phyloP scores from a whole-genome alignment of 2,113 vertebrate species.

The Zosterops hypoxanthus region DNA sequence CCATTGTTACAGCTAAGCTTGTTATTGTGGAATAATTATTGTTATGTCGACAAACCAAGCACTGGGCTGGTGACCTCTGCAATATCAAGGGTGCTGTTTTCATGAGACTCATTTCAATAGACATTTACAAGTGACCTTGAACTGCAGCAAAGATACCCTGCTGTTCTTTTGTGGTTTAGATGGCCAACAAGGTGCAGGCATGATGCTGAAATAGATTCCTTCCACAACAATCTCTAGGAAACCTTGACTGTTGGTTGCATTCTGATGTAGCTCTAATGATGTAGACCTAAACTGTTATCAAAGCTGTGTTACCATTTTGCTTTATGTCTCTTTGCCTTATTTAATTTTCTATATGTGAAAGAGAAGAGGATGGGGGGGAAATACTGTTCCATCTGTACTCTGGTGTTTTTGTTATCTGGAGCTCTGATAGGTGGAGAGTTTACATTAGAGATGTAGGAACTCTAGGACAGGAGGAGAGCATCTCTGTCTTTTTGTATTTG shows the following conservation, averaged over 20 bases:
- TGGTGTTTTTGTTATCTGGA: not conserved
- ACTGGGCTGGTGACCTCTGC: not conserved
- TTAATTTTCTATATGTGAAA: not conserved
- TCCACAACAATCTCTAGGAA: not conserved
- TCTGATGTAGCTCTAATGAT: not conserved
- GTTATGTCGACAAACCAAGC: not conserved
- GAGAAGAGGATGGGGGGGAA: accelerated
- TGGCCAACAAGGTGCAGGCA: not conserved
- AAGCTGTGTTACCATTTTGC: not conserved
- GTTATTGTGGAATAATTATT: not conserved
- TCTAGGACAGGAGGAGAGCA: not conserved
- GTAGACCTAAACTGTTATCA: not conserved
- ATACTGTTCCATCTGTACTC: not conserved
- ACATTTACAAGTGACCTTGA: not conserved
- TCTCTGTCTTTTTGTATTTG: not conserved
- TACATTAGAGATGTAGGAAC: not conserved
- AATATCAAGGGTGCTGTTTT: not conserved
- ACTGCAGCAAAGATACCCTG: not conserved
- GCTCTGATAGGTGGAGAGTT: not conserved
- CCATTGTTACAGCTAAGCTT: not conserved
- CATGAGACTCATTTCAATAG: not conserved
- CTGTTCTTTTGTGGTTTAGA: conserved; percentile 19
- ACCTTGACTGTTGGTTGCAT: not conserved
- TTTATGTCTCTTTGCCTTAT: not conserved
- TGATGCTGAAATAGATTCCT: not conserved